Percentiles rank a stretch among this genome's conserved stretches.
Conservation (phyloP, 2,797 vertebrate species). For the Antrozous pallidus region DNA sequence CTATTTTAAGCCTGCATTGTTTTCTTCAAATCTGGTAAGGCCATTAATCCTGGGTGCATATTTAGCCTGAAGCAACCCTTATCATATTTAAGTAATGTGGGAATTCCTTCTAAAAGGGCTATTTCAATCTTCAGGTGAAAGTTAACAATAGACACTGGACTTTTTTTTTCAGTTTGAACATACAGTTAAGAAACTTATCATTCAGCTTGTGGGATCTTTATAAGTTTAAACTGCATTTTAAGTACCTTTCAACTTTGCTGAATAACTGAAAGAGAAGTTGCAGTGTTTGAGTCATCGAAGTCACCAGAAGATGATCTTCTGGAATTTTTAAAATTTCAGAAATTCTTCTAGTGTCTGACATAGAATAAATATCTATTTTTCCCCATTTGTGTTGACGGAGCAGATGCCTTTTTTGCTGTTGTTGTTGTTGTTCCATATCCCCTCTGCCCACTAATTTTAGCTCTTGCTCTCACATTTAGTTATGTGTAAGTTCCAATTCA, state of each 20-base stretch:
- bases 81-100: not conserved
- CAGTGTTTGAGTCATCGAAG: not conserved
- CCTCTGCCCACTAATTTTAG: not conserved
- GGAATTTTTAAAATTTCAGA: not conserved
- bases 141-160: not conserved
- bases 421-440: not conserved
- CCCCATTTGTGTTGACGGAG: not conserved
- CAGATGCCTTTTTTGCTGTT: not conserved
- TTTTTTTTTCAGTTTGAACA: not conserved
- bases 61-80: not conserved
- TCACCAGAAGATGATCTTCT: not conserved
- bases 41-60: not conserved
- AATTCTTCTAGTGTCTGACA: not conserved
- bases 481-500: not conserved
- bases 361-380: not conserved
- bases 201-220: not conserved
- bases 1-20: not conserved
- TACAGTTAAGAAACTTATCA: not conserved
- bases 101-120: not conserved
- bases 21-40: not conserved
- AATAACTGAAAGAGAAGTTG: not conserved
- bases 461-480: not conserved
- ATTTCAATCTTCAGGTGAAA: not conserved
- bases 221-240: not conserved
- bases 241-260: not conserved